Base-by-base conservation (phyloP, 1,140 invertebrate species). In the Palaemon carinicauda region DNA sequence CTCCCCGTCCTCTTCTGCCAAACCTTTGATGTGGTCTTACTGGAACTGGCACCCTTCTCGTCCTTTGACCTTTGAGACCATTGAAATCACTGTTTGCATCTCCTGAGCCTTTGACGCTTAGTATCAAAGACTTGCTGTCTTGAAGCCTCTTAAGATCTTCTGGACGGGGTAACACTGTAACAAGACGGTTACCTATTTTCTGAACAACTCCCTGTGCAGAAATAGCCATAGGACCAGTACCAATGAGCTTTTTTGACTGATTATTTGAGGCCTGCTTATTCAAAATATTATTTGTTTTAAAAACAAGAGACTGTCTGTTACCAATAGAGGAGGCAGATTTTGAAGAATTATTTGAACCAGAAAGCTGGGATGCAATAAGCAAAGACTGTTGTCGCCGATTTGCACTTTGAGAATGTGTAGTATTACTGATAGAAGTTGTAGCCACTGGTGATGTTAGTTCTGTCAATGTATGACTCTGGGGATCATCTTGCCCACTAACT, bases 191-290 rank as follows among this genome's bases (percentile, higher is more conserved):
- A 50, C 88, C 88, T 50, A 89, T 87, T 33, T 87, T 83, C 75
- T 89, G 88, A 19, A 89, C 69, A 75, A 89, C 82, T 24, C 88
- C 88, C 41, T 89, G 88, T 21, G 88, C 88, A 53, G 85, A 87
- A 51, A 89, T 89, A n/a, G 88, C 88, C 50, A 83, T 21, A 14
- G 88, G 88, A 31, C 88, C 88, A 65, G 81, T 81, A 19, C 88
- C 88, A 33, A 89, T 73, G 12, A 89, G 65, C 29, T 83, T 88
- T 52, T 65, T 81, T 29, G 71, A 54, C 33, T 88, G 80, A 7
- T 82, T 73, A 24, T 10, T 54, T 50, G 73, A 41, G 5, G 31
- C 33, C 53, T 75, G 82, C 50, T 82, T 82, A 12, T 60, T 75
- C 51, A 75, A n/a, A 7, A 27, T 1, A 27, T 79, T 51, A 21